These are phyloP conservation scores for Cryptus armator DNA, from an alignment of 2,888 invertebrate species.

Conservation along the genomic window DNA sequence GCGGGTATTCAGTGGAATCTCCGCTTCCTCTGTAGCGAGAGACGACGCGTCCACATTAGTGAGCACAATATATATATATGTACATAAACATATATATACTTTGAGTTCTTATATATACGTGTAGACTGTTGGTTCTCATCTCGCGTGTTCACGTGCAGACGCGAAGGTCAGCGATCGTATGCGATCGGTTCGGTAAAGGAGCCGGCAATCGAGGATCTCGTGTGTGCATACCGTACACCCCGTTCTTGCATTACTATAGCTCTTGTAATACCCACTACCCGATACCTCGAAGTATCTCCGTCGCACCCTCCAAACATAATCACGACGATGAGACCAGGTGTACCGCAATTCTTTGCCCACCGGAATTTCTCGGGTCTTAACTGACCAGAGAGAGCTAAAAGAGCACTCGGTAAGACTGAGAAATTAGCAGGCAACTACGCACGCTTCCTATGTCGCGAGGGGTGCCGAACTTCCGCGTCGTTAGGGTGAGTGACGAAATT, in stretches of 20 bases:
- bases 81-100: background rate
- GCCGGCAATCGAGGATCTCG: slow-evolving; percentile 43
- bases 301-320: slow-evolving; percentile 25
- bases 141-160: slow-evolving; percentile 54
- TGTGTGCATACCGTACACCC: slow-evolving; percentile 1
- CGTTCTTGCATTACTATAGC: background rate
- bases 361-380: slow-evolving; percentile 32
- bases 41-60: slow-evolving; percentile 38
- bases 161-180: slow-evolving; percentile 57
- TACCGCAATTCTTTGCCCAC: slow-evolving; percentile 20
- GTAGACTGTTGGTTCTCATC: slow-evolving; percentile 45
- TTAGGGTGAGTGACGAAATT: slow-evolving; percentile 71
- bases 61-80: background rate
- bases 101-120: background rate
- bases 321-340: slow-evolving; percentile 48
- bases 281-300: slow-evolving; percentile 8
- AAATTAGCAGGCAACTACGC: slow-evolving; percentile 62
- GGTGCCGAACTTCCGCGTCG: slow-evolving; percentile 49
- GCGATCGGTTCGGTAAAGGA: slow-evolving; percentile 23
- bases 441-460: slow-evolving; percentile 68
- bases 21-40: slow-evolving; percentile 54
- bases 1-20: slow-evolving; percentile 77
- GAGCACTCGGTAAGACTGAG: background rate
- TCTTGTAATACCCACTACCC: slow-evolving; percentile 1
- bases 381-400: background rate